Evolutionary conservation across 2,888 invertebrate genomes (phyloP).

Genomic region (Eilema caniola): DNA sequence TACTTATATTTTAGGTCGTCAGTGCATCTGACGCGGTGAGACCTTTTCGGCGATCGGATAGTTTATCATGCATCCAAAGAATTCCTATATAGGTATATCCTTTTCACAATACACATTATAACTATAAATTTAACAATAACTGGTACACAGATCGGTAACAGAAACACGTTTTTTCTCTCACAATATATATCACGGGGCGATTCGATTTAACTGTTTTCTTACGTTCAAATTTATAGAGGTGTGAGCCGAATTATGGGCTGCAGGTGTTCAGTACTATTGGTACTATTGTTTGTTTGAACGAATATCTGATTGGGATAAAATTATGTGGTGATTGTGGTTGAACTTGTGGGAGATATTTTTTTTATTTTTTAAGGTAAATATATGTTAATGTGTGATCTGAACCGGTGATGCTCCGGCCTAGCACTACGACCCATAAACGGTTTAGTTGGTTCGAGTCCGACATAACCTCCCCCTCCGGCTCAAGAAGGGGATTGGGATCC

Average conservation of each 20-base stretch:
- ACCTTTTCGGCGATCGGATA: background rate
- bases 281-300: conserved; percentile 45
- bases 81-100: background rate
- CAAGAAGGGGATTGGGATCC: too few relatives aligned
- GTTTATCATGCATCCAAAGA: background rate
- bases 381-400: too few relatives aligned
- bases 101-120: conserved; percentile 15
- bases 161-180: conserved; percentile 73
- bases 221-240: conserved; percentile 75
- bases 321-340: background rate
- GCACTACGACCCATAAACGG: too few relatives aligned
- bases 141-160: conserved; percentile 55
- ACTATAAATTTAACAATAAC: conserved; percentile 22
- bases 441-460: too few relatives aligned
- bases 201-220: conserved; percentile 85
- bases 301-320: background rate
- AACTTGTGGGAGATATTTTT: background rate
- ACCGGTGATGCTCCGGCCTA: too few relatives aligned
- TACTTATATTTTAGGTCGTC: background rate
- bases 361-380: background rate
- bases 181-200: conserved; percentile 76
- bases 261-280: conserved; percentile 57
- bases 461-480: too few relatives aligned
- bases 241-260: conserved; percentile 57
- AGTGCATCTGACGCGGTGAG: background rate